A percentile compares a stretch with the other conserved stretches of the same genome.
phyloP scores from a whole-genome alignment of 2,113 vertebrate species.

The Plestiodon gilberti region DNA sequence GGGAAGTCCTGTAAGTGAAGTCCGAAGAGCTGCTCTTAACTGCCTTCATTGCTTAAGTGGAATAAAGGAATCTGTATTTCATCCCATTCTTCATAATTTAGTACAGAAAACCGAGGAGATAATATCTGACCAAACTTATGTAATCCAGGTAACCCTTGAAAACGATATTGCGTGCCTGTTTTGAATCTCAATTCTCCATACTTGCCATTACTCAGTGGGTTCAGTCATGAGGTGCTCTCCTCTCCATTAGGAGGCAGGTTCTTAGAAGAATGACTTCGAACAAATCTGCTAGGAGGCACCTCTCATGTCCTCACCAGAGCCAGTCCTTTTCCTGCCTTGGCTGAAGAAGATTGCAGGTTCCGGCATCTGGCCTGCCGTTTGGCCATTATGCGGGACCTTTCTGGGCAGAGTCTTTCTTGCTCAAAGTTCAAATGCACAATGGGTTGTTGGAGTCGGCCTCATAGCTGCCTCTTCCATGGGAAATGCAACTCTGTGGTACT shows the following conservation, averaged over 20 bases:
- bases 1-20: slow-evolving; percentile 83
- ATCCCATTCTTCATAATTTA: slow-evolving; percentile 80
- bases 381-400: not conserved
- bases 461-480: not conserved
- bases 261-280: not conserved
- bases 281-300: not conserved
- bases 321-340: not conserved
- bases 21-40: slow-evolving; percentile 82
- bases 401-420: not conserved
- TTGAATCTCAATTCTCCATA: not conserved
- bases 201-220: not conserved
- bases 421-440: not conserved
- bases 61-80: slow-evolving; percentile 72
- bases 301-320: not conserved
- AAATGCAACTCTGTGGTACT: not conserved
- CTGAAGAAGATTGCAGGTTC: not conserved
- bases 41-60: slow-evolving; percentile 78
- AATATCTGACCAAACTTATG: slow-evolving; percentile 82
- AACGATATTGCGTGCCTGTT: not conserved
- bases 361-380: not conserved
- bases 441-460: not conserved
- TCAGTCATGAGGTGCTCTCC: not conserved
- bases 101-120: slow-evolving; percentile 87
- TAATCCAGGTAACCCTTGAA: slow-evolving; percentile 79
- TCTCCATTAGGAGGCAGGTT: too few species aligned